Base-by-base conservation (phyloP, 2,888 invertebrate genomes). In the Diadegma fenestrale region DNA sequence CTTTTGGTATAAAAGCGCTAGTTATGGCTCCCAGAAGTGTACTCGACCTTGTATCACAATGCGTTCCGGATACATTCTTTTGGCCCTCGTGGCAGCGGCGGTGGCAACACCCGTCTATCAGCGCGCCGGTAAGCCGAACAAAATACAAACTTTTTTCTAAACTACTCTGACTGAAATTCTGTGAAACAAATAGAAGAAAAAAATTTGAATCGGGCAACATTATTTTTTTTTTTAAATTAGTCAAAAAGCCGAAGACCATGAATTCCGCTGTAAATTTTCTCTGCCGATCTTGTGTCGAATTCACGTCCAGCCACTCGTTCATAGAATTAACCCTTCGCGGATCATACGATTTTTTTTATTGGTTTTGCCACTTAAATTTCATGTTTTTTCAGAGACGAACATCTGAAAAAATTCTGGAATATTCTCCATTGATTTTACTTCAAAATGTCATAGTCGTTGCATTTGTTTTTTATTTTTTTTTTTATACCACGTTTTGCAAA, bases 1-100 rank as follows among this genome's bases (percentile, higher is more conserved):
- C 89, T 90, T 90, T 88, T 84, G 78, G 93, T 94, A 94, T 93
- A 94, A 92, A 94, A 93, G 91, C 80, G 84, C 86, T 78, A 63
- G 79, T 26, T 37, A 76, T 64, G 73, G 6, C 61, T 30, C 26
- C 86, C 76, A 79, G 85, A 51, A 86, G 86, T 90, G 92, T 91
- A 90, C 90, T 88, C 89, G 89, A 82, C 88, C 89, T 91, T 91
- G 91, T 87, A 91, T 90, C 91, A 91, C 89, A 89, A 94, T 93
- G 94, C 91, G 90, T 89, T 91, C 89, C 88, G 89, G 90, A 89
- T 87, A 93, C 85, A 89, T 93, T 87, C 89, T 93, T 87, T 88
- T 93, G 87, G 91, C 92, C 89, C 88, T 94, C 81, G 90, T 91
- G 88, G 93, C 93, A 86, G 88, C 92, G 73, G 92, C 89, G 87